Evolutionary conservation across 2,797 vertebrate genomes (phyloP), one percentile per base, ranked within the genome.

Genomic region (Falco naumanni): DNA sequence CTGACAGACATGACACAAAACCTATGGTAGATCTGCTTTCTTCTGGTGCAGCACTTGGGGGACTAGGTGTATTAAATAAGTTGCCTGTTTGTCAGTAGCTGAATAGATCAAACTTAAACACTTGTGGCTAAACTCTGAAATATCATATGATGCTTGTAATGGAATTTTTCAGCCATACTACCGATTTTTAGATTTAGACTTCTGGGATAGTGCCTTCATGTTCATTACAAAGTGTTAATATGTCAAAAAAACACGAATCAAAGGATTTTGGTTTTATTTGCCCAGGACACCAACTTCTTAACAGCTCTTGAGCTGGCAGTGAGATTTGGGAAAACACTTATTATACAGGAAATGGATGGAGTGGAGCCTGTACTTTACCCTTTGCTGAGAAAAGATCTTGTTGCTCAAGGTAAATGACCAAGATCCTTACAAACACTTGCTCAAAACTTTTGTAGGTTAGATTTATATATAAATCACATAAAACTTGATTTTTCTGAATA

Each of bases 321-420:
- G 81, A 98, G 99, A 96, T 99, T 99, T 97, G 99, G 99, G 63
- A 99, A 99, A 97, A 99, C 99, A 1, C 98, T 99, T 79, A 98
- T 99, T 95, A 99, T 99, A 95, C 99, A 99, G 97, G 99, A 99
- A 97, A 98, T 99, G 98, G 99, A 99, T 96, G 98, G 99, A 82
- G 98, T 99, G 87, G 99, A 99, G 96, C 99, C 99, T 60, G 99
- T 99, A 33, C 99, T 99, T 90, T 99, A 99, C 91, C 99, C 99
- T 0, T 95, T 99, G 78, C 96, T 99, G 96, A 98, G 99, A 96
- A 98, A 97, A 95, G 99, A 99, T 97, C 98, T 99, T 66, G 98
- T 99, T 86, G 98, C 99, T 82, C 99, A 99, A 98, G 99, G 99
- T 99, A 98, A 94, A 72, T 77, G 41, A 88, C 60, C 57, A 75